These are phyloP conservation scores for Xenopus petersii DNA, from an alignment of 2,797 vertebrate genomes.

Conservation along the genomic window DNA sequence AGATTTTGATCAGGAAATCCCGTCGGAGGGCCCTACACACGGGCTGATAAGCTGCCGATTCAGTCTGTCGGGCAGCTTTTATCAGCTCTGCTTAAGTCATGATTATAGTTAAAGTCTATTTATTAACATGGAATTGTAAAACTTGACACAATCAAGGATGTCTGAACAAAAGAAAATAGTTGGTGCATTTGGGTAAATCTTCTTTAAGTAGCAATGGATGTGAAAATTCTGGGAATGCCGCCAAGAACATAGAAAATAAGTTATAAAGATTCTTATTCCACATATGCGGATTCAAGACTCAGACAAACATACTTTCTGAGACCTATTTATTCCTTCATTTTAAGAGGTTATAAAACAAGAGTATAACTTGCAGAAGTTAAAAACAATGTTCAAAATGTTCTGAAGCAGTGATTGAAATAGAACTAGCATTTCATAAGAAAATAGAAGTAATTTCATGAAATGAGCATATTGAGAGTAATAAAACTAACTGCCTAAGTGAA, in stretches of 20 bases:
- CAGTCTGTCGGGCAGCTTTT: too few species aligned
- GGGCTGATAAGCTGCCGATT: too few species aligned
- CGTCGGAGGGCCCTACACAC: too few species aligned
- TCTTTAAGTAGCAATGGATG: not conserved
- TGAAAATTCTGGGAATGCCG: conserved; percentile 22
- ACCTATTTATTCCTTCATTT: conserved; percentile 16
- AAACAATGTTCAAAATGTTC: conserved; percentile 9
- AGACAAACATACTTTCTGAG: conserved; percentile 1
- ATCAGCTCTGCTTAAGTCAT: too few species aligned
- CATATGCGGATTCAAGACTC: not conserved
- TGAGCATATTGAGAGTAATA: conserved; percentile 8
- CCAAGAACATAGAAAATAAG: conserved; percentile 19
- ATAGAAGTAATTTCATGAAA: conserved; percentile 18
- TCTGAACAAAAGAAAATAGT: too few species aligned
- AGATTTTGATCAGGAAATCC: too few species aligned
- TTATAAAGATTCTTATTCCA: conserved; percentile 7
- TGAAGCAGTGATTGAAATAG: conserved; percentile 1
- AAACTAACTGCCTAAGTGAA: conserved; percentile 1
- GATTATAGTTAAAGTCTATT: too few species aligned
- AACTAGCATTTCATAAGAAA: conserved; percentile 20
- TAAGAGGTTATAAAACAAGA: conserved; percentile 15
- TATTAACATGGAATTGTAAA: too few species aligned
- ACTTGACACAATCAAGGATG: too few species aligned
- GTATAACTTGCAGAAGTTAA: conserved; percentile 11
- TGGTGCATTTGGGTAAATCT: too few species aligned